Percentiles rank a stretch among this genome's conserved stretches.
Conservation (phyloP, 2,888 invertebrate species). For the Calameuta filiformis region DNA sequence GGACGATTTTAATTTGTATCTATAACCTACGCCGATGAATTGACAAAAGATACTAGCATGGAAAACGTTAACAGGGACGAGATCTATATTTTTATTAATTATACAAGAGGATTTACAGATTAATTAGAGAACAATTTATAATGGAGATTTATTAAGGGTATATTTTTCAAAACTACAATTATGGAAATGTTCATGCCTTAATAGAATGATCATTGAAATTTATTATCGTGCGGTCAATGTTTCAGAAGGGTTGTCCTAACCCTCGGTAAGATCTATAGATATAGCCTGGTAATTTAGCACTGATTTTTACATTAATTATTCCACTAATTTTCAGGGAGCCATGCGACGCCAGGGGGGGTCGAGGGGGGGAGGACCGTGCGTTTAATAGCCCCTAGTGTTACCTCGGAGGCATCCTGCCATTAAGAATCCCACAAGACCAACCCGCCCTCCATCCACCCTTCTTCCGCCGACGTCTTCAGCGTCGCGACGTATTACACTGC, state of each 20-base stretch:
- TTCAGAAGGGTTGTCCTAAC: background rate
- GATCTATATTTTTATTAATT: background rate
- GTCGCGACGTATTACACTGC: constrained; percentile 48
- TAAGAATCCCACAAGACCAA: constrained; percentile 63
- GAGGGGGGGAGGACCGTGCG: constrained; percentile 39
- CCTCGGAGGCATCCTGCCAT: constrained; percentile 57
- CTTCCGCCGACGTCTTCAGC: constrained; percentile 23
- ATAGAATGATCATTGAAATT: background rate
- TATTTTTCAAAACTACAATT: background rate
- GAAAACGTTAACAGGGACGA: too few species aligned
- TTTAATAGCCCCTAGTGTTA: constrained; percentile 60
- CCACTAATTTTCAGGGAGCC: constrained; percentile 32
- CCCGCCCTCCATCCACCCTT: constrained; percentile 22
- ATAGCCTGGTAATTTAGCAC: constrained; percentile 19
- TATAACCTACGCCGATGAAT: too few species aligned
- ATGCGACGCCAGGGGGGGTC: constrained; percentile 31
- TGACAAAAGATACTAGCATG: too few species aligned
- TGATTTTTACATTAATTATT: constrained; percentile 40
- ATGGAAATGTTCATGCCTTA: background rate
- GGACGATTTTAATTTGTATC: too few species aligned
- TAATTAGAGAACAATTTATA: background rate
- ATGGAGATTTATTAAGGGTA: background rate
- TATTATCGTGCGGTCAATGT: background rate
- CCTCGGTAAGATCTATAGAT: constrained; percentile 14
- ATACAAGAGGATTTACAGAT: background rate